Conservation (phyloP, 2,797 vertebrate species). For the Labeo calbasu region DNA sequence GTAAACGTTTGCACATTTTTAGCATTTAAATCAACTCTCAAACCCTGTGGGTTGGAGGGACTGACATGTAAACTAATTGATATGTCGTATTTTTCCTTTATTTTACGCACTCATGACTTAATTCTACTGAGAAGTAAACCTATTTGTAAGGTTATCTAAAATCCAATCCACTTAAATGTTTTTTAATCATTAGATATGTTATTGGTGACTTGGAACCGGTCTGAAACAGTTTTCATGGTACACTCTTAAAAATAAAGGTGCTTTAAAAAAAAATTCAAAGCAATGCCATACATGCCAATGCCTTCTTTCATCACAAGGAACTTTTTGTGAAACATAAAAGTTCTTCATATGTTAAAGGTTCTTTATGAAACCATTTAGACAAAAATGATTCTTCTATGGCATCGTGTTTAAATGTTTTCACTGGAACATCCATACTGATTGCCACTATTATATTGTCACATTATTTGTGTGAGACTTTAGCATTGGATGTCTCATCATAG, state of each 20-base stretch:
- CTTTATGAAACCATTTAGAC: too few species aligned
- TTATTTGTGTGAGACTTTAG: not conserved
- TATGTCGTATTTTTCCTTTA: not conserved
- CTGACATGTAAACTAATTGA: not conserved
- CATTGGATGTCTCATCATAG: too few species aligned
- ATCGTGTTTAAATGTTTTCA: not conserved
- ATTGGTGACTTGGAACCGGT: not conserved
- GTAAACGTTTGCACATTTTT: not conserved
- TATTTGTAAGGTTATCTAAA: not conserved
- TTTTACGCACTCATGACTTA: not conserved
- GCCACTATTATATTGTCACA: too few species aligned
- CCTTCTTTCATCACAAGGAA: too few species aligned
- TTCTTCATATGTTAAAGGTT: too few species aligned
- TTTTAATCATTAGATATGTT: not conserved
- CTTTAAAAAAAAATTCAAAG: too few species aligned
- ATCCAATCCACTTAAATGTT: too few species aligned
- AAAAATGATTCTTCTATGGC: too few species aligned
- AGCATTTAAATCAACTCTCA: not conserved
- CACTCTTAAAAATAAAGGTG: too few species aligned
- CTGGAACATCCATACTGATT: not conserved
- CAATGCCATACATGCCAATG: too few species aligned
- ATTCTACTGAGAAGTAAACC: not conserved
- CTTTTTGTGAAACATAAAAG: too few species aligned
- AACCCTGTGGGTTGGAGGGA: not conserved
- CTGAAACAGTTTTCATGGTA: not conserved